Percentiles rank a stretch among this genome's conserved stretches.
These are phyloP conservation scores for Thrips palmi DNA, from an alignment of 1,140 invertebrate species.

Conservation along the genomic window DNA sequence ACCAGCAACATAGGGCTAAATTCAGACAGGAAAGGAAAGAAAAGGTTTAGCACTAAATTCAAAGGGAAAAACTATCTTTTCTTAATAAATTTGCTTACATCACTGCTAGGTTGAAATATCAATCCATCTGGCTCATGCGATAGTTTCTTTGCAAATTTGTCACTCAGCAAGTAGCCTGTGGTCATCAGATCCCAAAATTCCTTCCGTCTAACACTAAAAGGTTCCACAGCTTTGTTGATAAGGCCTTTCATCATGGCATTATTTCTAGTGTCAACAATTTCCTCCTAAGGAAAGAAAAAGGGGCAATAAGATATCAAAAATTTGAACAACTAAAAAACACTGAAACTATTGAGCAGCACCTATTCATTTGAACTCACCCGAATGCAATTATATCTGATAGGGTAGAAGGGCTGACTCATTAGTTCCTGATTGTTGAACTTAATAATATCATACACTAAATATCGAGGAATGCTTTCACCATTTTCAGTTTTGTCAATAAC, in stretches of 20 bases:
- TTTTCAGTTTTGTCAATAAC: slow-evolving; percentile 66
- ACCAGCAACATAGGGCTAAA: slow-evolving; percentile 67
- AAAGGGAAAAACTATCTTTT: slow-evolving; percentile 1
- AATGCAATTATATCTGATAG: slow-evolving; percentile 58
- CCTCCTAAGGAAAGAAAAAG: slow-evolving; percentile 22
- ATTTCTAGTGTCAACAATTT: slow-evolving; percentile 48
- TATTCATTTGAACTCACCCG: no score
- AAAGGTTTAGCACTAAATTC: slow-evolving; percentile 8
- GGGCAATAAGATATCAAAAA: neutral
- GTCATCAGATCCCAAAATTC: slow-evolving; percentile 69
- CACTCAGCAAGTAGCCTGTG: slow-evolving; percentile 48
- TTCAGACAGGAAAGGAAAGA: slow-evolving; percentile 19
- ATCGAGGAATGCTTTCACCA: slow-evolving; percentile 59
- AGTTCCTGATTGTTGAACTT: slow-evolving; percentile 65
- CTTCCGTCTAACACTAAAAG: slow-evolving; percentile 74
- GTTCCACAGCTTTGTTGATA: slow-evolving; percentile 59
- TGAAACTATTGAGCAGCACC: slow-evolving; percentile 3
- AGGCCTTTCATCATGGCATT: slow-evolving; percentile 53
- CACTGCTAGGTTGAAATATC: slow-evolving; percentile 85
- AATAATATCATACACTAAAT: slow-evolving; percentile 91
- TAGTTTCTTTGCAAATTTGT: slow-evolving; percentile 70
- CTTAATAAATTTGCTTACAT: slow-evolving; percentile 28
- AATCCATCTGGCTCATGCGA: slow-evolving; percentile 93
- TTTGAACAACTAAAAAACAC: neutral
- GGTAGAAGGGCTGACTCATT: slow-evolving; percentile 53